Conservation (phyloP, 2,797 vertebrate species). For the Peromyscus eremicus region DNA sequence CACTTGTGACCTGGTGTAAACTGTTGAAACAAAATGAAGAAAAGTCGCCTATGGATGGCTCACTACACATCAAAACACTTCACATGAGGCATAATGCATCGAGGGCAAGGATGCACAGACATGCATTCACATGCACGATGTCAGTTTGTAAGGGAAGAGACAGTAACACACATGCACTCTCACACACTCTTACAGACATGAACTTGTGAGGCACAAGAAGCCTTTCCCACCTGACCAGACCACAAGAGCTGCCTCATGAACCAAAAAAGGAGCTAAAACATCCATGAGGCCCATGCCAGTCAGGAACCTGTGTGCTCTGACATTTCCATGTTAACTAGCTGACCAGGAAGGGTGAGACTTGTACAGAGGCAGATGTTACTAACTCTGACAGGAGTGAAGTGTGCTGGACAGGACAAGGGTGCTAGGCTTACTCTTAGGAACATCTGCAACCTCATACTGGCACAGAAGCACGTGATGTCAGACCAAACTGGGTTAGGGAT, state of each 20-base stretch:
- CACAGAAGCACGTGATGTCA: fast-evolving
- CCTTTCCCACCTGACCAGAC: background rate
- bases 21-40: background rate
- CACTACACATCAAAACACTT: background rate
- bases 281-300: fast-evolving
- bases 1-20: slow-evolving; percentile 1
- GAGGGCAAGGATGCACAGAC: too few species aligned
- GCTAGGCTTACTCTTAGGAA: fast-evolving
- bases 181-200: too few species aligned
- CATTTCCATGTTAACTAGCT: background rate
- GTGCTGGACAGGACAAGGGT: too few species aligned
- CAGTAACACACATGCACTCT: too few species aligned
- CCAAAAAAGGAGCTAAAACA: background rate
- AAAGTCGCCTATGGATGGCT: background rate
- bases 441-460: background rate
- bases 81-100: fast-evolving
- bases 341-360: background rate
- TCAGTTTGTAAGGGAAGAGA: background rate
- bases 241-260: fast-evolving
- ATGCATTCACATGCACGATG: fast-evolving
- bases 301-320: background rate
- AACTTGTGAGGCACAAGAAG: too few species aligned
- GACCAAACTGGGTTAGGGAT: fast-evolving
- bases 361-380: background rate
- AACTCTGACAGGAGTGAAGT: background rate